Conservation (phyloP, 2,888 invertebrate genomes). For the Trachelus iudaicus region DNA sequence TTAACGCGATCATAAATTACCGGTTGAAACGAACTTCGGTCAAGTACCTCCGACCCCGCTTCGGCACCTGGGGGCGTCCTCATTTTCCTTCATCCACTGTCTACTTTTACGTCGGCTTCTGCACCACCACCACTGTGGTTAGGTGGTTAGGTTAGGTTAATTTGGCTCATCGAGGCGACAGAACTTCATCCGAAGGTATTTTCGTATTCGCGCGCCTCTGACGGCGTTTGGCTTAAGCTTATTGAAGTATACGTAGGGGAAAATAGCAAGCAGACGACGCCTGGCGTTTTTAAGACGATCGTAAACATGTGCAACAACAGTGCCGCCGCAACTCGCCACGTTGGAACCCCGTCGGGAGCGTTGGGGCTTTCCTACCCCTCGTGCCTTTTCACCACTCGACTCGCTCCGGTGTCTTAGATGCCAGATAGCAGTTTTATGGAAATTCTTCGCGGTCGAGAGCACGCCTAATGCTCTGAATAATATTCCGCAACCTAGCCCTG, state of each 20-base stretch:
- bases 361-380: not conserved
- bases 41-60: not conserved
- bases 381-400: conserved; percentile 1
- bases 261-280: not conserved
- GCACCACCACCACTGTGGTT: not conserved
- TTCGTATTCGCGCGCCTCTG: not conserved
- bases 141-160: not conserved
- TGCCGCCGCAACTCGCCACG: conserved; percentile 13
- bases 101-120: not conserved
- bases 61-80: not conserved
- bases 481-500: conserved; percentile 53
- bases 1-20: conserved; percentile 1
- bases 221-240: not conserved
- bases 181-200: not conserved
- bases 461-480: conserved; percentile 61
- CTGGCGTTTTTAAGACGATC: conserved; percentile 33
- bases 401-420: conserved; percentile 45
- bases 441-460: conserved; percentile 54
- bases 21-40: not conserved
- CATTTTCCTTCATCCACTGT: not conserved
- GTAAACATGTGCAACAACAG: conserved; percentile 39
- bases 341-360: conserved; percentile 3
- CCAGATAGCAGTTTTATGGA: conserved; percentile 60
- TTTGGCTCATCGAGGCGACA: not conserved
- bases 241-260: not conserved